Evolutionary conservation across 2,797 vertebrate genomes (phyloP), one percentile per base, ranked within the genome.

Genomic region (Bovichtus variegatus): DNA sequence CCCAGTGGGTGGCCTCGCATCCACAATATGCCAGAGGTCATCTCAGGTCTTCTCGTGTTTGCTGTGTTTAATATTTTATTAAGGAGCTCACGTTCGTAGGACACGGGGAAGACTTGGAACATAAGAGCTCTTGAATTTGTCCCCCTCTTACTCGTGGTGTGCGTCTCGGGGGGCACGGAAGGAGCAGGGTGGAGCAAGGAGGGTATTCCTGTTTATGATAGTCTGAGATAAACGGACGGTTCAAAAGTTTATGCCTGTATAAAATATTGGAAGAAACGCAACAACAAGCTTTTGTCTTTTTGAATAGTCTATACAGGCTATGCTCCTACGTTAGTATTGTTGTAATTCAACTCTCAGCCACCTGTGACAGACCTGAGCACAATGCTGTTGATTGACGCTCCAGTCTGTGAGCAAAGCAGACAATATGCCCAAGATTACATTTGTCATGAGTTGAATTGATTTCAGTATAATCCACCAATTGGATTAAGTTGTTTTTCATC

Each of bases 61-160:
- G 61, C 68, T 74, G 29, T 76, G 66, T 77, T 71, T 76, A n/a
- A 74, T 92, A 68, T 86, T 86, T 93, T 87, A 91, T 92, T 85
- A 68, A 87, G 65, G 61, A 51, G 63, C 53, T 69, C 62, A 61
- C 72, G 36, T 60, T 86, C 73, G 72, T 18, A 64, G 31, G 73
- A 71, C 46, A 64, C 6, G 27, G n/a, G 11, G 38, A 19, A 18
- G 53, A 59, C 46, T 53, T 31, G 21, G 59, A 80, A 40, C 29
- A 72, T 59, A 71, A 46, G 23, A 44, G 15, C 19, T 61, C 25
- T 83, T 73, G 65, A 66, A 49, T 80, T 46, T 81, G 40, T 71
- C 44, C n/a, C 2, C 43, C 13, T 55, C 34, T 27, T 51, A 16
- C 6, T 43, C n/a, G 10, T 46, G 9, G 59, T 49, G 18, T 65